Percentiles rank a stretch among this genome's conserved stretches.
Evolutionary conservation across 2,888 invertebrate species (phyloP).

Genomic region (Nezara viridula): DNA sequence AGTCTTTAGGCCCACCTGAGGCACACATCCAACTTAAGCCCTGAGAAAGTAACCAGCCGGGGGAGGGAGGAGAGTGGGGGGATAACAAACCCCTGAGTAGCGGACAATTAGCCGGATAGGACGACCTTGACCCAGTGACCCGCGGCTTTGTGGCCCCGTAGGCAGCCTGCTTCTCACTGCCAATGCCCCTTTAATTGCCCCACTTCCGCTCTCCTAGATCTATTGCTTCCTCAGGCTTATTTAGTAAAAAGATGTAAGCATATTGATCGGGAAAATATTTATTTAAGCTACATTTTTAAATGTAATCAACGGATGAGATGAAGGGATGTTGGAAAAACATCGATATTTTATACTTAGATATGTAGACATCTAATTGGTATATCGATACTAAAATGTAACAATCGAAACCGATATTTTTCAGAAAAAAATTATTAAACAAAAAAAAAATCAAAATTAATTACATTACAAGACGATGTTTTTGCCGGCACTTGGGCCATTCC

Average conservation of each 20-base stretch:
- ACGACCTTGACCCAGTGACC: conserved; percentile 16
- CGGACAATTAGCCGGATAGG: background rate
- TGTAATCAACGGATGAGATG: no score
- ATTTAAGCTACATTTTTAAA: no score
- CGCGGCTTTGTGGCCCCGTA: background rate
- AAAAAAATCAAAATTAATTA: no score
- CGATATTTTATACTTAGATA: no score
- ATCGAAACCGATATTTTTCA: no score
- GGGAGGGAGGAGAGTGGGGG: no score
- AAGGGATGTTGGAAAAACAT: no score
- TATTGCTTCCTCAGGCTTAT: background rate
- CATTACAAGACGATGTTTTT: no score
- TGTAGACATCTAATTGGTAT: no score
- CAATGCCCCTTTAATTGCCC: background rate
- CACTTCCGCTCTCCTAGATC: background rate
- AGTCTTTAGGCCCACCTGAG: background rate
- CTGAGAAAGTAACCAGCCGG: background rate
- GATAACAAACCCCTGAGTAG: background rate
- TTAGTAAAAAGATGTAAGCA: background rate
- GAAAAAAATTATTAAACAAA: no score
- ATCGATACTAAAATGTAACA: no score
- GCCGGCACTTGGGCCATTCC: no score
- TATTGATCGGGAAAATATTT: background rate
- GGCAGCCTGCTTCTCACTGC: background rate
- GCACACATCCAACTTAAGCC: background rate